Evolutionary conservation across 2,888 invertebrate species (phyloP), one percentile per base, ranked within the genome.

Genomic region (Tuta absoluta): DNA sequence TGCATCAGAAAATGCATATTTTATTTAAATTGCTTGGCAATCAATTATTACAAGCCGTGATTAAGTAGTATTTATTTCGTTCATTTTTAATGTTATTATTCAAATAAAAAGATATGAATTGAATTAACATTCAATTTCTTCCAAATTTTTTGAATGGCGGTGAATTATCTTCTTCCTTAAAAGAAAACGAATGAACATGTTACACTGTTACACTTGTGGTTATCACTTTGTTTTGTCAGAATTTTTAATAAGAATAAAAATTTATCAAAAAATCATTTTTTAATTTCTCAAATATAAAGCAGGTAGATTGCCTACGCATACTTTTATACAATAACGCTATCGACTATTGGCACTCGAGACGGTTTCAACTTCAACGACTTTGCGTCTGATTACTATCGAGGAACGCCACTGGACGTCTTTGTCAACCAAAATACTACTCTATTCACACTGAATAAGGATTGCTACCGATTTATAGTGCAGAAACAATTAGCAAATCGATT

Each of bases 261-360:
- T 10, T 33, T 33, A 8, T 5, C 33, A 33, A 10, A 33, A 28
- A 33, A 33, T 33, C 4, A 4, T 10, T 33, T 8, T 33, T 33
- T 33, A 8, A 10, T 33, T 5, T 33, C 33, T 33, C 45, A 1
- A 14, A 14, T 1, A 14, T 3, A 14, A 14, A 41, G 14, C 14
- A 14, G 41, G 12, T 12, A n/a, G n/a, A n/a, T 3, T 14, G 23
- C 49, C 49, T 59, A 49, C 37, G 51, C 51, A 53, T 53, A 23
- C 51, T 53, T 53, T 53, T 14, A 17, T 56, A 56, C 14, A 56
- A 56, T 56, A 33, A 3, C n/a, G 11, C 56, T 17, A 56, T 56
- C 33, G 56, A 56, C 56, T 56, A 56, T 82, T 83, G 82, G 82
- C 82, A 81, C 77, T 68, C 68, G 73, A 67, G 74, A 73, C 74